Percentiles rank a stretch among this genome's conserved stretches.
phyloP scores from a whole-genome alignment of 1,140 invertebrate genomes.

The Drosophila oshimai region DNA sequence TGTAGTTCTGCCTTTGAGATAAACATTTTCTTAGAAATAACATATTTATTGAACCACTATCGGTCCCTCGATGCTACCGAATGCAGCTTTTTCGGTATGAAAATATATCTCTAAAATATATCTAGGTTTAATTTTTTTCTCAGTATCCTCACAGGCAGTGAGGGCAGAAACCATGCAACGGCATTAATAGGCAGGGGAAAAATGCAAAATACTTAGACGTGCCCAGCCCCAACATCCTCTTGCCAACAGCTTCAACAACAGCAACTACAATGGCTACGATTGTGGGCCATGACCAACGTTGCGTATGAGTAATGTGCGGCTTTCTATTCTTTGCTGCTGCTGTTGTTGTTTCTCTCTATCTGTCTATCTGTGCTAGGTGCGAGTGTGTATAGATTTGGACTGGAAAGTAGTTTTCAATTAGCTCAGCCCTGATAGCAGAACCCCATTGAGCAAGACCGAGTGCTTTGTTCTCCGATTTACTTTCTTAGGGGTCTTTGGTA shows the following conservation, averaged over 20 bases:
- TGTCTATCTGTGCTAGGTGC: not conserved
- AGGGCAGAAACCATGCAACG: slow-evolving; percentile 57
- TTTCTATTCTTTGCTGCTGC: slow-evolving; percentile 29
- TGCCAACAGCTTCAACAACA: slow-evolving; percentile 31
- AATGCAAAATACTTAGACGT: slow-evolving; percentile 69
- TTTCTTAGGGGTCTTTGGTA: not conserved
- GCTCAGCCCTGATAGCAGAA: slow-evolving; percentile 45
- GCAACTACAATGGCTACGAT: slow-evolving; percentile 18
- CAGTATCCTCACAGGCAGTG: slow-evolving; percentile 17
- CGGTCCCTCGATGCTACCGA: too few species aligned
- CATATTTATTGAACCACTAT: too few species aligned
- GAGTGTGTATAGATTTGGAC: slow-evolving; percentile 3
- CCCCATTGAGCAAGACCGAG: slow-evolving; percentile 35
- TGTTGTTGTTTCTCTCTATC: slow-evolving; percentile 3
- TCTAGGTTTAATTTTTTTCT: not conserved
- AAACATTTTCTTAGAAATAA: too few species aligned
- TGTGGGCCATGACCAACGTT: slow-evolving; percentile 41
- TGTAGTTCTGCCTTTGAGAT: too few species aligned
- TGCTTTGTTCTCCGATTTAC: slow-evolving; percentile 31
- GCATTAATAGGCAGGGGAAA: slow-evolving; percentile 64
- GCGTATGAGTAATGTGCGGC: slow-evolving; percentile 75
- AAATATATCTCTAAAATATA: too few species aligned
- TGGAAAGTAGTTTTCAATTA: slow-evolving; percentile 75
- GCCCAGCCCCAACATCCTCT: slow-evolving; percentile 21
- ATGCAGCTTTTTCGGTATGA: too few species aligned